Percentiles rank a stretch among this genome's conserved stretches.
Conservation (phyloP, 2,797 vertebrate genomes). For the Cheirogaleus major region DNA sequence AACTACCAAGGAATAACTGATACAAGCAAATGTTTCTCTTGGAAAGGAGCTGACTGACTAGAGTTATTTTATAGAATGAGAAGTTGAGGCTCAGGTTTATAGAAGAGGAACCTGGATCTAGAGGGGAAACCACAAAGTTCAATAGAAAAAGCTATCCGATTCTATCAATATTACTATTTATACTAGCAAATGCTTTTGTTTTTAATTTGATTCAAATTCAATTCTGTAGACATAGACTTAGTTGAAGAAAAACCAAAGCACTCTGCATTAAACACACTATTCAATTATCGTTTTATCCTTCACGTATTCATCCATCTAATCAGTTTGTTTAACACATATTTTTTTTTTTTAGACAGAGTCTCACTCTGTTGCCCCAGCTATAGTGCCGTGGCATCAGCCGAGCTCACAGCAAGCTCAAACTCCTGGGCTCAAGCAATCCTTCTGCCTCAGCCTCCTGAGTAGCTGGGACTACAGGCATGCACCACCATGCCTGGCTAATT, state of each 20-base stretch:
- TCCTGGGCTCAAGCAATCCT: no score
- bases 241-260: background rate
- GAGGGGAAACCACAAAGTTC: background rate
- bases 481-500: no score
- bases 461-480: no score
- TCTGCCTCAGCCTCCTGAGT: no score
- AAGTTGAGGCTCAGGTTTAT: background rate
- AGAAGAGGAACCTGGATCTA: background rate
- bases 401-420: no score
- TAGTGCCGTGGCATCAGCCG: no score
- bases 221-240: background rate
- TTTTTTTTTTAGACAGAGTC: no score
- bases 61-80: background rate
- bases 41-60: background rate
- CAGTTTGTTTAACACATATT: background rate
- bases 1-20: slow-evolving; percentile 38
- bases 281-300: background rate
- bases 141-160: background rate
- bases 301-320: background rate
- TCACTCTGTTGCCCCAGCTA: no score
- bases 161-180: background rate
- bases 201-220: background rate
- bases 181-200: background rate
- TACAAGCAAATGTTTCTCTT: slow-evolving; percentile 6
- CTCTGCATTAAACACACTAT: background rate